Base-by-base conservation (phyloP, 2,113 vertebrate genomes). In the Hydrolagus affinis region DNA sequence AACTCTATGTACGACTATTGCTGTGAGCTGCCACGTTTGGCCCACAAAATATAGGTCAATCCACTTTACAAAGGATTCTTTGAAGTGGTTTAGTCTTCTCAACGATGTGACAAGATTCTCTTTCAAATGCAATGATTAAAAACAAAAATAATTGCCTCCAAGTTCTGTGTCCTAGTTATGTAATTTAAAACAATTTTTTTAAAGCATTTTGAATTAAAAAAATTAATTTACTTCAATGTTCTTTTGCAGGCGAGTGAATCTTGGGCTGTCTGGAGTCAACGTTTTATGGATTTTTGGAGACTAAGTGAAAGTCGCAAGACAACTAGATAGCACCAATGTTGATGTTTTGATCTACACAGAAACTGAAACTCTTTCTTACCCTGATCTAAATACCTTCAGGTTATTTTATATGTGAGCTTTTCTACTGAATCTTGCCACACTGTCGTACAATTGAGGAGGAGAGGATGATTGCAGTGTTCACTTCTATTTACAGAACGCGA, bases 261-360 rank as follows among this genome's bases (percentile, higher is more conserved):
- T 99, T 0, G 97, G 97, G 0, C 91, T 98, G 0, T 99, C 98
- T 0, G 97, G 98, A 80, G 96, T 99, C 87, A 99, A 99, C 75
- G 90, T 99, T 73, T 90, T 99, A 66, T 98, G 98, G 97, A 98
- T 99, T 89, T 99, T 97, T 85, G 96, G 93, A 7, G 92, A 95
- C 0, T 93, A 83, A 69, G 72, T 30, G 57, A 69, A 21, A 68
- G 8, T 80, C 28, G 23, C 15, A 8, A 15, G 62, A 17, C 64
- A 6, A 44, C 25, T 28, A 21, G 12, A 44, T 56, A 23, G 60
- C 3, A 6, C 32, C 15, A 9, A 28, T 1, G 30, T 64, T 19
- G 14, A 60, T 64, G 15, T 80, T 44, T 80, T 14, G 57, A 60
- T 28, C 62, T 2, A 23, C 17, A 25, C 60, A 80, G 60, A 64